phyloP scores from a whole-genome alignment of 2,888 invertebrate genomes.

The Ariolimax columbianus region DNA sequence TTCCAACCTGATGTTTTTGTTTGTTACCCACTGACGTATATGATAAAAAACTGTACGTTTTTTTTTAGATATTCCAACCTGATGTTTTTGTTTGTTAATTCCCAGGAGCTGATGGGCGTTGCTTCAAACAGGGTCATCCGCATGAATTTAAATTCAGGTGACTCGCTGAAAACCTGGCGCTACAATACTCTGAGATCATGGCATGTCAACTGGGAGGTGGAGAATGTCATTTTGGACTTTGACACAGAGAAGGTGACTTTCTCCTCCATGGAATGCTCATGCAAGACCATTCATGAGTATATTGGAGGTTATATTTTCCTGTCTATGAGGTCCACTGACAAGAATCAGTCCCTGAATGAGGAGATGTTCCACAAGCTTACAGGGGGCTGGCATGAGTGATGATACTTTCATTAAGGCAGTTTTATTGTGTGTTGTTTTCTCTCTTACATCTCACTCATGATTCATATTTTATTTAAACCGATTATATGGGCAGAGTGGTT shows the following conservation, averaged over 20 bases:
- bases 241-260: slow-evolving; percentile 94
- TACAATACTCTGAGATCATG: slow-evolving; percentile 99
- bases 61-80: too few relatives aligned
- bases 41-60: too few relatives aligned
- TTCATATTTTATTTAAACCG: neutral
- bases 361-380: slow-evolving; percentile 99
- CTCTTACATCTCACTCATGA: neutral
- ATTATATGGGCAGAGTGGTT: too few relatives aligned
- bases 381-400: slow-evolving; percentile 84
- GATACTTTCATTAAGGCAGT: neutral
- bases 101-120: slow-evolving; percentile 90
- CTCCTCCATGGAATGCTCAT: slow-evolving; percentile 96
- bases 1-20: too few relatives aligned
- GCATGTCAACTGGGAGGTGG: slow-evolving; percentile 99
- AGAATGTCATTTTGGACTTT: slow-evolving; percentile 85
- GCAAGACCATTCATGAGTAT: slow-evolving; percentile 98
- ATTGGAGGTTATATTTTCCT: slow-evolving; percentile 99
- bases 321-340: slow-evolving; percentile 98
- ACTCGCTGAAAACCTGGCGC: slow-evolving; percentile 97
- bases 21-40: too few relatives aligned
- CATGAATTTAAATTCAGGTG: slow-evolving; percentile 94
- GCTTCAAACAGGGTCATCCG: slow-evolving; percentile 97
- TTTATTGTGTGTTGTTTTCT: neutral
- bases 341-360: slow-evolving; percentile 96
- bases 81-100: slow-evolving; percentile 7